Conservation (phyloP, 2,113 vertebrate species). For the Synodontis membranacea region DNA sequence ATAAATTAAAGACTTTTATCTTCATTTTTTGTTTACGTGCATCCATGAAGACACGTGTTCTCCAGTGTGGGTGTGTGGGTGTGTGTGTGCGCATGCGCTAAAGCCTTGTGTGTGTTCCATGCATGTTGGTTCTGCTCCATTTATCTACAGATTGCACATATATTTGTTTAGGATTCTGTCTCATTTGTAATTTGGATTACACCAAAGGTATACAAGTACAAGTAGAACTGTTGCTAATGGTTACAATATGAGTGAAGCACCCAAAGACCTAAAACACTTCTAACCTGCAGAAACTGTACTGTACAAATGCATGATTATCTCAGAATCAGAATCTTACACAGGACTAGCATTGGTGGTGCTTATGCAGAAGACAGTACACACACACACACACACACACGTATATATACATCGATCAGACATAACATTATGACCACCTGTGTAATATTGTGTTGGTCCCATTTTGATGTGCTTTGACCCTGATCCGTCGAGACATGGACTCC, state of each 20-base stretch:
- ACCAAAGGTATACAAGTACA: neutral
- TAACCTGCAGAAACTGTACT: neutral
- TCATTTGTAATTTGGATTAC: neutral
- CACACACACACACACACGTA: too few species aligned
- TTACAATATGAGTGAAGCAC: neutral
- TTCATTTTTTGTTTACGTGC: neutral
- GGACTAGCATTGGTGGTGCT: too few species aligned
- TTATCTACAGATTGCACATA: neutral
- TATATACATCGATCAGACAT: too few species aligned
- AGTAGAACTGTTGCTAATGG: neutral
- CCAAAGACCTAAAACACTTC: neutral
- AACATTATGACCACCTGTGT: too few species aligned
- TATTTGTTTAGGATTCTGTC: neutral
- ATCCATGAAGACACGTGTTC: neutral
- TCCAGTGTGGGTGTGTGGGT: neutral
- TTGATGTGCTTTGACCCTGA: too few species aligned
- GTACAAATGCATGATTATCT: neutral
- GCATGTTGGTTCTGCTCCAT: neutral
- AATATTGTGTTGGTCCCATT: too few species aligned
- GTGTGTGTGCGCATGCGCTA: too few species aligned
- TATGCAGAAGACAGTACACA: too few species aligned
- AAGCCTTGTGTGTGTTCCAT: neutral
- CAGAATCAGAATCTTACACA: too few species aligned
- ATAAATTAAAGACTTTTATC: neutral
- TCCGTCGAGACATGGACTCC: too few species aligned